Evolutionary conservation across 2,797 vertebrate genomes (phyloP).

Genomic region (Acanthornis magna): DNA sequence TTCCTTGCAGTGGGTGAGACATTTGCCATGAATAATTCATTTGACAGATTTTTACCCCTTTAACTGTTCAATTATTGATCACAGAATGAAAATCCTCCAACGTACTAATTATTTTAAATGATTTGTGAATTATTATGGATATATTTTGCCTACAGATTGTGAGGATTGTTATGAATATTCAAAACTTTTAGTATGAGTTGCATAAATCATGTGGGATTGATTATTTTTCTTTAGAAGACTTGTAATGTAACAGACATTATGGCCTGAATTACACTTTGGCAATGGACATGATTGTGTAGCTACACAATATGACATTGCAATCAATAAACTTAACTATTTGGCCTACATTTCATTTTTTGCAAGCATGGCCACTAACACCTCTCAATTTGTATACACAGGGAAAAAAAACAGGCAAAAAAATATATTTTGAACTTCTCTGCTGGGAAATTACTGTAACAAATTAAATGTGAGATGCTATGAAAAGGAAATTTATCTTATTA

Average conservation of each 20-base stretch:
- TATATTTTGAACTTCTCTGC: neutral
- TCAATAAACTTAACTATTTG: neutral
- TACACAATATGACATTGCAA: neutral
- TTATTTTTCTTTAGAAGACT: neutral
- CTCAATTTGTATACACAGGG: no score
- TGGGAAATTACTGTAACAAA: neutral
- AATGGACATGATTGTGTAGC: neutral
- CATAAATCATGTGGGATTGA: neutral
- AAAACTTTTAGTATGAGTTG: neutral
- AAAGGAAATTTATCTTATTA: neutral
- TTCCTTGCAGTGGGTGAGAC: neutral
- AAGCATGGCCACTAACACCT: neutral
- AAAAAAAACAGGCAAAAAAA: neutral
- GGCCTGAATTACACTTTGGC: neutral
- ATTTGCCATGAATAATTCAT: slow-evolving; percentile 43
- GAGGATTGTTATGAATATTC: slow-evolving; percentile 43
- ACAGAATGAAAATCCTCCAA: slow-evolving; percentile 42
- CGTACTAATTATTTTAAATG: slow-evolving; percentile 46
- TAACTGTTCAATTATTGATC: slow-evolving; percentile 66
- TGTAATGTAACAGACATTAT: neutral
- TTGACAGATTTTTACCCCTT: slow-evolving; percentile 50
- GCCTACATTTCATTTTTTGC: neutral
- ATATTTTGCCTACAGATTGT: slow-evolving; percentile 36
- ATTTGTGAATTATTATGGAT: slow-evolving; percentile 49
- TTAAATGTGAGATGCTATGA: neutral